Evolutionary conservation across 2,888 invertebrate species (phyloP).

Genomic region (Lasioglossum leucozonium): DNA sequence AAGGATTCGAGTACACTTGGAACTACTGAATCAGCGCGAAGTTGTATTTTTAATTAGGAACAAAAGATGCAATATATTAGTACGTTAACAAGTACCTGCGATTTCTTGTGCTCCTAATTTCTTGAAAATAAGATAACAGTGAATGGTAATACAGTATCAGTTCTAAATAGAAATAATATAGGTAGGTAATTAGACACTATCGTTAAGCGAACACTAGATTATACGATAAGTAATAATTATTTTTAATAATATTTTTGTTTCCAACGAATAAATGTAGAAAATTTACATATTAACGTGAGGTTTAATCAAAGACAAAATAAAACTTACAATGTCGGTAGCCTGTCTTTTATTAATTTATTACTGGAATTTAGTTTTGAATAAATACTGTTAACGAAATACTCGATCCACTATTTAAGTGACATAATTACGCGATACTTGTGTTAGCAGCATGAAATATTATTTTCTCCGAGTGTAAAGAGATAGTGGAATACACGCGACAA

Average conservation of each 20-base stretch:
- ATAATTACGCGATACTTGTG: background rate
- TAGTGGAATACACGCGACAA: conserved; percentile 1
- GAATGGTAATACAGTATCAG: too few relatives aligned
- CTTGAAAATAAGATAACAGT: too few relatives aligned
- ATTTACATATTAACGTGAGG: background rate
- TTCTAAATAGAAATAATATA: too few relatives aligned
- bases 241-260: too few relatives aligned
- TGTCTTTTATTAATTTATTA: background rate
- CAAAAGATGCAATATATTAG: background rate
- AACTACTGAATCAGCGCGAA: background rate
- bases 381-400: background rate
- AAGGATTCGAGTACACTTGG: background rate
- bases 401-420: background rate
- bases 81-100: too few relatives aligned
- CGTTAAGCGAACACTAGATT: too few relatives aligned
- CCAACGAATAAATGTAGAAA: background rate
- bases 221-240: too few relatives aligned
- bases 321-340: background rate
- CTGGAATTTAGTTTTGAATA: background rate
- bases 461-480: background rate
- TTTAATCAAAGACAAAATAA: background rate
- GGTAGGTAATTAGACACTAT: too few relatives aligned
- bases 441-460: background rate
- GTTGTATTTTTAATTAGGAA: background rate
- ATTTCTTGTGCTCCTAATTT: too few relatives aligned